A percentile compares a stretch with the other conserved stretches of the same genome.
phyloP scores from a whole-genome alignment of 2,888 invertebrate species.

The Eledona agricola region DNA sequence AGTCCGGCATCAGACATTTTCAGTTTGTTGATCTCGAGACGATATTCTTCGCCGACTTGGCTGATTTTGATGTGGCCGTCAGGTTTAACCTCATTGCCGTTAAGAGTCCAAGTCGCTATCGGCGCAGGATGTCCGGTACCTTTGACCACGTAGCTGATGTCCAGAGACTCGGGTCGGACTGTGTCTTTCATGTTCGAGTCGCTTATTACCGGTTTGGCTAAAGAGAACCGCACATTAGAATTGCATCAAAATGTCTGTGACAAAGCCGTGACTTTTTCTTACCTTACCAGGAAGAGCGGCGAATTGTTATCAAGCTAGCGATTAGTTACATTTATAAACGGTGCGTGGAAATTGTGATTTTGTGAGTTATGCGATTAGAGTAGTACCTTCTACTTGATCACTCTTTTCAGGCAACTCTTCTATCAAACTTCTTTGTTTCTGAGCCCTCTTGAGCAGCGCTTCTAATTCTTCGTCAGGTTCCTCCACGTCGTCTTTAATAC shows the following conservation, averaged over 20 bases:
- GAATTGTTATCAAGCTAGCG: conserved; percentile 21
- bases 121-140: conserved; percentile 82
- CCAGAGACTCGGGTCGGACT: conserved; percentile 81
- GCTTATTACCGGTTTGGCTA: conserved; percentile 77
- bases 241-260: neutral
- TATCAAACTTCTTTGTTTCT: conserved; percentile 74
- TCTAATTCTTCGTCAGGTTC: conserved; percentile 69
- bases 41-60: conserved; percentile 76
- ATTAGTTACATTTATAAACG: conserved; percentile 25
- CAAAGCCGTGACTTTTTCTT: conserved; percentile 6
- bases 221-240: conserved; percentile 1
- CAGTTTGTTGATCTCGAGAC: conserved; percentile 76
- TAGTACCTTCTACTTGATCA: conserved; percentile 36
- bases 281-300: conserved; percentile 20
- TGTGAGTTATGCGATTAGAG: conserved; percentile 10
- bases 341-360: conserved; percentile 11
- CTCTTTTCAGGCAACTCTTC: conserved; percentile 71
- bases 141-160: conserved; percentile 79
- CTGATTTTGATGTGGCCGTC: conserved; percentile 68
- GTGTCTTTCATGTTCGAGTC: conserved; percentile 79
- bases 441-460: conserved; percentile 71
- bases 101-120: conserved; percentile 79
- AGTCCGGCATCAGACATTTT: conserved; percentile 78
- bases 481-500: conserved; percentile 63
- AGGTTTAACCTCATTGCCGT: conserved; percentile 76